Evolutionary conservation across 2,888 invertebrate genomes (phyloP).

Genomic region (Hemistola chrysoprasaria): DNA sequence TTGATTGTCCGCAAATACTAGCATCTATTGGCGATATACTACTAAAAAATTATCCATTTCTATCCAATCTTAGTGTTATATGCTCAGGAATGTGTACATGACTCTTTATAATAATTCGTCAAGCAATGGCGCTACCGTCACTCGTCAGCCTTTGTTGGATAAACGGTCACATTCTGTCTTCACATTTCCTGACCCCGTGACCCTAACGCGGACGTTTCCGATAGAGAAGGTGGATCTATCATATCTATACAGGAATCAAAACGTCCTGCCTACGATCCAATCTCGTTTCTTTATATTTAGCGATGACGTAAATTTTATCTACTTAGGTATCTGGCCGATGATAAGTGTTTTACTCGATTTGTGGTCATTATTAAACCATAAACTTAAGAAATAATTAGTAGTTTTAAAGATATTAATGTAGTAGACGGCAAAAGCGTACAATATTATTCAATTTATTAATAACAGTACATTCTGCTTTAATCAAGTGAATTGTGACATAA

Average conservation of each 20-base stretch:
- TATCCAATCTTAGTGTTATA: no score
- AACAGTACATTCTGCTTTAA: constrained; percentile 9
- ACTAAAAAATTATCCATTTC: no score
- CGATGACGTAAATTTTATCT: constrained; percentile 27
- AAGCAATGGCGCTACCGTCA: constrained; percentile 51
- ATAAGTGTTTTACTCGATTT: constrained; percentile 20
- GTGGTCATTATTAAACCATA: constrained; percentile 21
- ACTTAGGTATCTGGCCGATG: constrained; percentile 16
- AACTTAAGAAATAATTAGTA: constrained; percentile 15
- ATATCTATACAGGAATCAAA: constrained; percentile 17
- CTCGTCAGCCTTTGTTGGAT: constrained; percentile 57
- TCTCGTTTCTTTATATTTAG: constrained; percentile 28
- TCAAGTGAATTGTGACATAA: no score
- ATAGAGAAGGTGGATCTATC: constrained; percentile 22
- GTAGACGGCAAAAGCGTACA: neutral
- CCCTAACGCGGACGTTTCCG: constrained; percentile 24
- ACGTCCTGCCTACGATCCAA: constrained; percentile 9
- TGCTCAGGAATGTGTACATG: no score
- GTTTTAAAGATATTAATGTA: constrained; percentile 9
- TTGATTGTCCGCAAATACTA: no score
- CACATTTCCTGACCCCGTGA: constrained; percentile 31
- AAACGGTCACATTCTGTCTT: constrained; percentile 41
- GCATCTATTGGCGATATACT: no score
- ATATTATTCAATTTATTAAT: constrained; percentile 17
- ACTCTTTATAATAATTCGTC: constrained; percentile 52